Evolutionary conservation across 2,888 invertebrate genomes (phyloP).

Genomic region (Cabera pusaria): DNA sequence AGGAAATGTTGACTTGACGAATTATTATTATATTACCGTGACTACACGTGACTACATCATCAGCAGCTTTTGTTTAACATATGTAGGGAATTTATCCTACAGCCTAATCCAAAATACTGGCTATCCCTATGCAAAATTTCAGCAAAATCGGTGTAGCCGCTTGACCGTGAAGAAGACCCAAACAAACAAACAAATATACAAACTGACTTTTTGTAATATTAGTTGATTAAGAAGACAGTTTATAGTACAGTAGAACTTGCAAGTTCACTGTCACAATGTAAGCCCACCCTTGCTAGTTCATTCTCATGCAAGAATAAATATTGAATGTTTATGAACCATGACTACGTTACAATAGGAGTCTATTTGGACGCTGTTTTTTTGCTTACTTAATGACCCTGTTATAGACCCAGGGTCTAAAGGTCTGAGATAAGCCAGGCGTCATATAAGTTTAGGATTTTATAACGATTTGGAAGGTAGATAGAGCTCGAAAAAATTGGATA

Average conservation of each 20-base stretch:
- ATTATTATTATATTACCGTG: no score
- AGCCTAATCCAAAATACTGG: no score
- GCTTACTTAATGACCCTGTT: slow-evolving; percentile 12
- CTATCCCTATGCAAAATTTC: no score
- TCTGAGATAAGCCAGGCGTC: slow-evolving; percentile 8
- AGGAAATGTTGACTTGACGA: no score
- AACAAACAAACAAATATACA: no score
- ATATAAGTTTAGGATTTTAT: slow-evolving; percentile 8
- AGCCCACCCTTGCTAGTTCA: slow-evolving; percentile 20
- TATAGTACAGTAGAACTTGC: neutral
- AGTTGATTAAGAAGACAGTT: no score
- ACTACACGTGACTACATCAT: no score
- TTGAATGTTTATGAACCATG: slow-evolving; percentile 33
- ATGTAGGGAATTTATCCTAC: no score
- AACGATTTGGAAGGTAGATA: neutral
- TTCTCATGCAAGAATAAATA: slow-evolving; percentile 39
- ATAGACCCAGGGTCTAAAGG: slow-evolving; percentile 5
- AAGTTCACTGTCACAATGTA: slow-evolving; percentile 1
- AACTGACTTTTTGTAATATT: no score
- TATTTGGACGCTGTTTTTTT: slow-evolving; percentile 20
- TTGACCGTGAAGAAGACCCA: no score
- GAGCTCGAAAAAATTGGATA: neutral
- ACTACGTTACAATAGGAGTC: slow-evolving; percentile 13
- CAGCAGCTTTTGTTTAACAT: no score
- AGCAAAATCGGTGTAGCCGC: no score